Evolutionary conservation across 2,113 vertebrate genomes (phyloP).

Genomic region (Festucalex cinctus): DNA sequence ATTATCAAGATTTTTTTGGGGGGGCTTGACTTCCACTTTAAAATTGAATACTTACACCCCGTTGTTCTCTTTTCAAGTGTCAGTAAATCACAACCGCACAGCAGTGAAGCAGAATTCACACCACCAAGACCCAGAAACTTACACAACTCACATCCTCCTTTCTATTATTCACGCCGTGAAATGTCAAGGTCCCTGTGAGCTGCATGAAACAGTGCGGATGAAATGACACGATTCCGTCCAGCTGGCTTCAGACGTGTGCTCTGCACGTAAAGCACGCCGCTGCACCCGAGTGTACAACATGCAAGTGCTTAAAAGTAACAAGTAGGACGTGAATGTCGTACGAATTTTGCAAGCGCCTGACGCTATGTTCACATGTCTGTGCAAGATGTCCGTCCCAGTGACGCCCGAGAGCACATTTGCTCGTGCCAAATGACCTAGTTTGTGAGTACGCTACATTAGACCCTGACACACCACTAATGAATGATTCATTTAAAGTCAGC

Average conservation of each 20-base stretch:
- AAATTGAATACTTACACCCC: not conserved
- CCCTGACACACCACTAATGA: slow-evolving; percentile 64
- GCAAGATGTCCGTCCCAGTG: slow-evolving; percentile 51
- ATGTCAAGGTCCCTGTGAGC: slow-evolving; percentile 3
- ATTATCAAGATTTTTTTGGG: no score
- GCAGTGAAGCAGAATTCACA: not conserved
- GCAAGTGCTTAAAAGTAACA: slow-evolving; percentile 8
- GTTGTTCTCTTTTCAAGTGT: not conserved
- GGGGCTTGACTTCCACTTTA: not conserved
- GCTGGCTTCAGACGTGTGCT: not conserved
- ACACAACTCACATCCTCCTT: not conserved
- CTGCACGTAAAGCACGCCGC: not conserved
- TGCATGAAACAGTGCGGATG: not conserved
- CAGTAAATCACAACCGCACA: not conserved
- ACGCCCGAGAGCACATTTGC: slow-evolving; percentile 51
- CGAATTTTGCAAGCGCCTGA: slow-evolving; percentile 18
- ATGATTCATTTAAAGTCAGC: slow-evolving; percentile 71
- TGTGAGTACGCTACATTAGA: slow-evolving; percentile 57
- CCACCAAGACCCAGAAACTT: not conserved
- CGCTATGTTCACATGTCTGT: slow-evolving; percentile 34
- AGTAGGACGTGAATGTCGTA: slow-evolving; percentile 8
- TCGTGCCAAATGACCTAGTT: slow-evolving; percentile 71
- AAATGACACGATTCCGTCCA: not conserved
- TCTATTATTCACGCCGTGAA: not conserved
- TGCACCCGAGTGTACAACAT: not conserved